Percentiles rank a stretch among this genome's conserved stretches.
phyloP scores from a whole-genome alignment of 2,797 vertebrate species.

The Linurgus olivaceus region DNA sequence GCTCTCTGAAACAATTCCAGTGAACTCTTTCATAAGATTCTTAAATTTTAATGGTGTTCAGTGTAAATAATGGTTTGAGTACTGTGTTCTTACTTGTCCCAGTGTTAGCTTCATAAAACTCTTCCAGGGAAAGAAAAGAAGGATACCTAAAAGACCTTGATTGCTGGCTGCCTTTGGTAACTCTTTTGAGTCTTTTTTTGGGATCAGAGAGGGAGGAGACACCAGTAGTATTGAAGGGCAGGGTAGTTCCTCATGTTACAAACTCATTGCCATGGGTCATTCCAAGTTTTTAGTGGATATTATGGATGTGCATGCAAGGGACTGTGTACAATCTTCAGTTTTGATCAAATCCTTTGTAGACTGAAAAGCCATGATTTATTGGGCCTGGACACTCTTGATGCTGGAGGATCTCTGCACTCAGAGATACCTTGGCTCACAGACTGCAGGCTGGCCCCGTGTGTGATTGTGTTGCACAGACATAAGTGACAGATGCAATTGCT shows the following conservation, averaged over 20 bases:
- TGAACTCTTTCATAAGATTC: neutral
- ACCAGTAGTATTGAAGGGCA: neutral
- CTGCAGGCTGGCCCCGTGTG: fast-evolving
- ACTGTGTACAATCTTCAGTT: neutral
- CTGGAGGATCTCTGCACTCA: neutral
- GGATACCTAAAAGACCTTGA: neutral
- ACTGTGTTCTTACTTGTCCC: neutral
- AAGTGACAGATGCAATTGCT: neutral
- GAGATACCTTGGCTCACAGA: neutral
- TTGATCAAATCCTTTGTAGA: neutral
- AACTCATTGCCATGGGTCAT: neutral
- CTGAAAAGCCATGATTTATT: neutral
- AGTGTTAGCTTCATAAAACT: neutral
- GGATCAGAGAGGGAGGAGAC: neutral
- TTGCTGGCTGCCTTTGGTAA: neutral
- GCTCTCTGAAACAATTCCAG: neutral
- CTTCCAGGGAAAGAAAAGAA: neutral
- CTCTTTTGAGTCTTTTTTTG: neutral
- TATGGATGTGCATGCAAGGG: neutral
- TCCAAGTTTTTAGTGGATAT: neutral
- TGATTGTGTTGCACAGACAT: neutral
- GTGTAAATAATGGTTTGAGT: neutral
- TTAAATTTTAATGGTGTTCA: neutral
- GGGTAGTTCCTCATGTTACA: neutral
- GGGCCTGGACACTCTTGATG: neutral